Conservation (phyloP, 2,888 invertebrate genomes). For the Diabrotica balteata region DNA sequence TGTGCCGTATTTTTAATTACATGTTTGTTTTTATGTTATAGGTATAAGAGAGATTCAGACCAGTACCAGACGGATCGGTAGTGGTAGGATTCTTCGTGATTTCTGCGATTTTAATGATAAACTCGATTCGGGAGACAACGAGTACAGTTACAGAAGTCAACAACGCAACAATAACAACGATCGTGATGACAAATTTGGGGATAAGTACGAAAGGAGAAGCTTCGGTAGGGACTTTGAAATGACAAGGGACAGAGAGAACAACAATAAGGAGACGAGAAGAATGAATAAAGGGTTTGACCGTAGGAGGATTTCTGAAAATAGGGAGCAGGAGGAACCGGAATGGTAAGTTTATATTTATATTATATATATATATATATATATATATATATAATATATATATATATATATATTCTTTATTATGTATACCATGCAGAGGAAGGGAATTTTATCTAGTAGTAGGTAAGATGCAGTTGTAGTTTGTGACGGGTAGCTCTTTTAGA, state of each 20-base stretch:
- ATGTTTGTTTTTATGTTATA: slow-evolving; percentile 5
- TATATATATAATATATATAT: too few species aligned
- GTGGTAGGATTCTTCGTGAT: slow-evolving; percentile 77
- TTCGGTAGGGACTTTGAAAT: slow-evolving; percentile 67
- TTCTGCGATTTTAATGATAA: slow-evolving; percentile 48
- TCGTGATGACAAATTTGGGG: slow-evolving; percentile 38
- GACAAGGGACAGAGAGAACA: slow-evolving; percentile 48
- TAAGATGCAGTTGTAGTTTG: too few species aligned
- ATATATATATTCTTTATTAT: too few species aligned
- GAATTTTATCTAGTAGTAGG: too few species aligned
- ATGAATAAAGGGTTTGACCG: slow-evolving; percentile 45
- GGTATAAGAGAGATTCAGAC: slow-evolving; percentile 47
- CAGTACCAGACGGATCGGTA: slow-evolving; percentile 75
- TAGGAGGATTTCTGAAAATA: slow-evolving; percentile 48
- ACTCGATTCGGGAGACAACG: slow-evolving; percentile 40
- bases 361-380: too few species aligned
- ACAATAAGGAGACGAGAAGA: slow-evolving; percentile 45
- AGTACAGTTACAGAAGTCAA: slow-evolving; percentile 43
- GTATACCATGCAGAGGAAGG: too few species aligned
- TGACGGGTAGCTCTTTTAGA: too few species aligned
- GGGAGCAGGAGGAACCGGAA: slow-evolving; percentile 61
- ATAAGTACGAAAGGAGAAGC: slow-evolving; percentile 39
- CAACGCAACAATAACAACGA: slow-evolving; percentile 42
- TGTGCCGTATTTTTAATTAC: too few species aligned
- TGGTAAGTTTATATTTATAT: slow-evolving; percentile 42